Base-by-base conservation (phyloP, 2,797 vertebrate genomes). In the Merluccius polli region DNA sequence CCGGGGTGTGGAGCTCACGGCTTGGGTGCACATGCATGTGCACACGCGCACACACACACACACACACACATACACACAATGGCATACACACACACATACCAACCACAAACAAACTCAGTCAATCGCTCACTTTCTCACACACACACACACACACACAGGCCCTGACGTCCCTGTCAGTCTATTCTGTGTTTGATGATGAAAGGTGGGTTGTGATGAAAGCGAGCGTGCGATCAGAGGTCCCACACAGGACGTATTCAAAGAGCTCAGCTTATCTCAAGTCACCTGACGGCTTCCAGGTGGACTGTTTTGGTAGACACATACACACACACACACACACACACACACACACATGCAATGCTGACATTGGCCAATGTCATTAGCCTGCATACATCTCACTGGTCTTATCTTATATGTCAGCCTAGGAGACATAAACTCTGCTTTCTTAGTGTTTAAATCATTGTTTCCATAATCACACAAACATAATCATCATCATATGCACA, bases 101-200 rank as follows among this genome's bases (percentile, higher is more conserved):
- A 52, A 52, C 16, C 36, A 1, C 36, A 38, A 12, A 13, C 2
- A 52, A 21, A 52, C 16, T 52, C 4, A 52, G 18, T 0, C 41
- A 52, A 52, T 21, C 16, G 21, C 44, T 52, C 41, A 44, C 36
- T 38, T 38, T 38, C 36, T 38, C 48, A 44, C 41, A 44, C 41
- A 44, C 41, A 16, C 13, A 44, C 11, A 3, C 41, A 16, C 41
- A 44, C 13, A 44, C 41, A 16, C 41, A 44, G 36, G 48, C 41
- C 79, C 77, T 86, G 80, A 78, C 83, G 71, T 87, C 77, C 38
- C 70, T 72, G 81, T 79, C 86, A 48, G 77, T 78, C 77, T 89
- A 83, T 89, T 89, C 78, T 71, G 81, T 71, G 87, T 92, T 91
- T 92, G 89, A 91, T 90, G 90, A 91, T 91, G 84, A 92, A 91